A percentile compares a stretch with the other conserved stretches of the same genome.
phyloP scores from a whole-genome alignment of 2,797 vertebrate species.

The Cyclopterus lumpus region DNA sequence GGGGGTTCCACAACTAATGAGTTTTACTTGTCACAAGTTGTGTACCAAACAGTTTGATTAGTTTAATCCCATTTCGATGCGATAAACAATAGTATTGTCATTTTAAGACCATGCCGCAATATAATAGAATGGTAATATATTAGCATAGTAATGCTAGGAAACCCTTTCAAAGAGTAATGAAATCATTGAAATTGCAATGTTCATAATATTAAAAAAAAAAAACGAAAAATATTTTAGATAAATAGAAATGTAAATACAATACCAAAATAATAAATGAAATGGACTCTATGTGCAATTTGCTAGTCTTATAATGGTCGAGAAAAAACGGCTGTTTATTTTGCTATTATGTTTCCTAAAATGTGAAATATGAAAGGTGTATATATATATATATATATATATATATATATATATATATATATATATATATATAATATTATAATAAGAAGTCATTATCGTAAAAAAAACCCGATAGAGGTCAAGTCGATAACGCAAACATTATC shows the following conservation, averaged over 20 bases:
- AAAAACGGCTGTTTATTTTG: no score
- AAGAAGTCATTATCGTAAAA: neutral
- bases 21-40: neutral
- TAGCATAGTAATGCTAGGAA: neutral
- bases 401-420: no score
- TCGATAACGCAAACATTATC: neutral
- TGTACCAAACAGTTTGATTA: no score
- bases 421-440: no score
- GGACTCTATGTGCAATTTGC: neutral
- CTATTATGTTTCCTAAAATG: no score
- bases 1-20: neutral
- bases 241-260: neutral
- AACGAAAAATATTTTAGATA: neutral
- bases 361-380: no score
- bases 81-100: neutral
- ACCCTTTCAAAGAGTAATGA: neutral
- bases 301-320: no score
- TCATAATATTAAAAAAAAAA: no score
- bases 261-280: neutral
- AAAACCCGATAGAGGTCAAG: neutral
- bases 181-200: neutral
- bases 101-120: neutral
- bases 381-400: no score
- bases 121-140: neutral
- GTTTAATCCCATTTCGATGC: neutral